A percentile compares a stretch with the other conserved stretches of the same genome.
Conservation (phyloP, 2,797 vertebrate genomes). For the Crax fasciolata region DNA sequence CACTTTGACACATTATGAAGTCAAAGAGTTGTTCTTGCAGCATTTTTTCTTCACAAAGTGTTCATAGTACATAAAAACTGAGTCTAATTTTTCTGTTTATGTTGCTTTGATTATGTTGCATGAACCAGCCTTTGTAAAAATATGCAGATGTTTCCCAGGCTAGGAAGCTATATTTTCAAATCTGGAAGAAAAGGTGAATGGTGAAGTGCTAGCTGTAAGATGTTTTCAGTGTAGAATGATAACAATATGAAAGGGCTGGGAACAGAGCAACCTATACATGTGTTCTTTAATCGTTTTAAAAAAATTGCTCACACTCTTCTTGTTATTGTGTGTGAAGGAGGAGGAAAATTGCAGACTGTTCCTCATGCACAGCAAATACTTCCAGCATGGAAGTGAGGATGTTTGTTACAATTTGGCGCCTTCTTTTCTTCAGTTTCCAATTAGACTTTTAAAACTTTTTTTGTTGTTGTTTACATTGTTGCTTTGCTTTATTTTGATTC, state of each 20-base stretch:
- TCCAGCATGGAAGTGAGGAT: constrained; percentile 5
- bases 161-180: not conserved
- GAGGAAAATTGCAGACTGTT: not conserved
- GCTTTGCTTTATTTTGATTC: not conserved
- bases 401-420: not conserved
- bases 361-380: not conserved
- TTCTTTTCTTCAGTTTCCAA: constrained; percentile 8
- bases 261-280: not conserved
- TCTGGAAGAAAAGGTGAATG: not conserved
- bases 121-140: not conserved
- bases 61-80: not conserved
- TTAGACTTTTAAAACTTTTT: not conserved
- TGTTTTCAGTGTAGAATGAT: not conserved
- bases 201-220: not conserved
- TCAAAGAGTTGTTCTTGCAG: not conserved
- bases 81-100: not conserved
- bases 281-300: not conserved
- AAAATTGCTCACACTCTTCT: not conserved
- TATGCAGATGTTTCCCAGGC: not conserved
- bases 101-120: not conserved
- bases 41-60: not conserved
- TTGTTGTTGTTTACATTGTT: not conserved
- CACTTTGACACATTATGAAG: not conserved
- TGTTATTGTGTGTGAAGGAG: not conserved
- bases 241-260: not conserved